Evolutionary conservation across 1,140 invertebrate genomes (phyloP), one percentile per base, ranked within the genome.

Genomic region (Adelges cooleyi): DNA sequence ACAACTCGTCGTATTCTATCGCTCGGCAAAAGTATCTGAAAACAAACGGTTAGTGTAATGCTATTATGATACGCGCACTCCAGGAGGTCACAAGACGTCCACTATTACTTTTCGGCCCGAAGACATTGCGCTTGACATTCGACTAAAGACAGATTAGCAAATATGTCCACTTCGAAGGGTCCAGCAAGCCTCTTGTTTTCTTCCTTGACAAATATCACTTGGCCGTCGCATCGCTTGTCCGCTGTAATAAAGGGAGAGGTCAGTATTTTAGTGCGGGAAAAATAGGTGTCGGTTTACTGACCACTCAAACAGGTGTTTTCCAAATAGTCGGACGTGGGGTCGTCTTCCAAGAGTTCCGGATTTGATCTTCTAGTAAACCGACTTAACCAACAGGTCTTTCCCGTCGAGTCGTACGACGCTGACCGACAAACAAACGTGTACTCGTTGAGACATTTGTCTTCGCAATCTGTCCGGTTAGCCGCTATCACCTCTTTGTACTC

Each of bases 281-380:
- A 33, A 33, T 33, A 33, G 11, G 11, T 8, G 17, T 29, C 2
- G 10, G 15, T 49, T 15, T 27, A 71, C 71, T 78, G 78, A 90
- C 89, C 86, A 74, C 87, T 90, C 1, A 94, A 75, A 73, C 90
- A 94, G 46, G 89, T 90, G 71, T 94, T 94, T 79, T 94, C 90
- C 68, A 92, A 77, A 74, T 94, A 94, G 74, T 92, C 90, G 2
- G 86, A 84, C 73, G 87, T 88, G 2, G 88, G 84, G 74, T 92
- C 88, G 69, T 90, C 86, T 71, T 89, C 84, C 38, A 89, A 73
- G 2, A 90, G 76, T 70, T 88, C 87, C 0, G 89, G 87, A 74
- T 91, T 87, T 1, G 88, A 90, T 69, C 89, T 79, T 69, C 88
- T 77, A 0, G 90, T 93, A 70, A 89, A 89, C 65, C 84, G 74